phyloP scores from a whole-genome alignment of 2,113 vertebrate genomes.

The Opisthocomus hoazin region DNA sequence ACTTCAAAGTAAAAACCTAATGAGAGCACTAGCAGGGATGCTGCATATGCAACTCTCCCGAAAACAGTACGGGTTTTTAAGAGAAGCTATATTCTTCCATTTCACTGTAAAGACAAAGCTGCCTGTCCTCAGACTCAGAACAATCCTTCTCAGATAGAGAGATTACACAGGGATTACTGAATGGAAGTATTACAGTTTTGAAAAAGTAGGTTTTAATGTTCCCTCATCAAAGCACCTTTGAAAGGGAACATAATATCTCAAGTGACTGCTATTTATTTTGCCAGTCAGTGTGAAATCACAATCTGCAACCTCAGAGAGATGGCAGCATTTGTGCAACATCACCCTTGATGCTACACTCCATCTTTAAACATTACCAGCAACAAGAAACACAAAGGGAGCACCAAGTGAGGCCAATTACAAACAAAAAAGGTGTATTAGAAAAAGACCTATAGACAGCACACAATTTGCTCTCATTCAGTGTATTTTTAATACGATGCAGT shows the following conservation, averaged over 20 bases:
- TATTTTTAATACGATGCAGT: neutral
- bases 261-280: neutral
- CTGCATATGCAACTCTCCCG: neutral
- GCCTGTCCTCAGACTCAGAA: neutral
- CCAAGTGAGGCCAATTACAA: neutral
- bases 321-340: neutral
- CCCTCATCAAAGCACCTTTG: neutral
- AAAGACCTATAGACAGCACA: neutral
- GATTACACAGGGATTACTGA: conserved; percentile 21
- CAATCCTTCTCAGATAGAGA: neutral
- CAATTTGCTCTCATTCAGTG: neutral
- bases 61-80: neutral
- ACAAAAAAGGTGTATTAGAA: neutral
- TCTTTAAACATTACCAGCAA: neutral
- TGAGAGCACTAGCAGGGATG: neutral
- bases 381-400: neutral
- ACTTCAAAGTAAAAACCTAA: neutral
- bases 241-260: neutral
- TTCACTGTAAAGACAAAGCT: neutral
- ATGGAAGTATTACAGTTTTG: neutral
- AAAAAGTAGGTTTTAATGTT: conserved; percentile 17
- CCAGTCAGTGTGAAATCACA: neutral
- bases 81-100: neutral
- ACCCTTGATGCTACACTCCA: neutral
- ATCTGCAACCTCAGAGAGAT: neutral